A percentile compares a stretch with the other conserved stretches of the same genome.
These are phyloP conservation scores for Mesoligia furuncula DNA, from an alignment of 2,888 invertebrate genomes.

Conservation along the genomic window DNA sequence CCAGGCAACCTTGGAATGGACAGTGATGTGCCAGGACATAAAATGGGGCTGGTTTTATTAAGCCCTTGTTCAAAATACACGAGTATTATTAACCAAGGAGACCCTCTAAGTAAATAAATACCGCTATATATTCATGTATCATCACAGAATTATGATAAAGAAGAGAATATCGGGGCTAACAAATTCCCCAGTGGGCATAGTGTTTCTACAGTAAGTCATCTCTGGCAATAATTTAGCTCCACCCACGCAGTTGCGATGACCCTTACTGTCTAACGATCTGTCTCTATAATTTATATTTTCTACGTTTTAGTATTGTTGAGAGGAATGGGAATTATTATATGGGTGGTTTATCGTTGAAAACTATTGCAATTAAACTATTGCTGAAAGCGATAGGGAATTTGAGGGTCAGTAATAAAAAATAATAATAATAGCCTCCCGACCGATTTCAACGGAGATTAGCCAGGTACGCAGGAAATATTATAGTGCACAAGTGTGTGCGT, in stretches of 20 bases:
- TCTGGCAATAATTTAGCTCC: constrained; percentile 54
- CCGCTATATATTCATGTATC: constrained; percentile 20
- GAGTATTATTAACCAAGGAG: background rate
- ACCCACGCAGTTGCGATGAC: constrained; percentile 52
- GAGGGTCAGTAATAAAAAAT: no score
- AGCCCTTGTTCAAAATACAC: background rate
- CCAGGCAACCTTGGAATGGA: background rate
- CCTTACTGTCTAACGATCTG: constrained; percentile 60
- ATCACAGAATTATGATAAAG: constrained; percentile 47
- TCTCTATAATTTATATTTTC: constrained; percentile 56
- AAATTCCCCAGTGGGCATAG: constrained; percentile 53
- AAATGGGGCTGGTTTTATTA: background rate
- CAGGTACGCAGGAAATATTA: no score
- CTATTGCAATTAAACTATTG: background rate
- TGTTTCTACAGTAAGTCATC: constrained; percentile 49
- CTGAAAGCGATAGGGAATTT: no score
- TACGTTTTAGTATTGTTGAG: constrained; percentile 26
- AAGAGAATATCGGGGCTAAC: constrained; percentile 33
- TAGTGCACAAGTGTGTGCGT: no score
- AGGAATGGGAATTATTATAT: constrained; percentile 16
- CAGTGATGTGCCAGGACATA: background rate
- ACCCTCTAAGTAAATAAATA: constrained; percentile 16
- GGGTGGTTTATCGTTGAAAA: background rate
- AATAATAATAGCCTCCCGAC: no score
- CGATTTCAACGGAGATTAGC: no score